Conservation (phyloP, 1,140 invertebrate species). For the Eumeta japonica region DNA sequence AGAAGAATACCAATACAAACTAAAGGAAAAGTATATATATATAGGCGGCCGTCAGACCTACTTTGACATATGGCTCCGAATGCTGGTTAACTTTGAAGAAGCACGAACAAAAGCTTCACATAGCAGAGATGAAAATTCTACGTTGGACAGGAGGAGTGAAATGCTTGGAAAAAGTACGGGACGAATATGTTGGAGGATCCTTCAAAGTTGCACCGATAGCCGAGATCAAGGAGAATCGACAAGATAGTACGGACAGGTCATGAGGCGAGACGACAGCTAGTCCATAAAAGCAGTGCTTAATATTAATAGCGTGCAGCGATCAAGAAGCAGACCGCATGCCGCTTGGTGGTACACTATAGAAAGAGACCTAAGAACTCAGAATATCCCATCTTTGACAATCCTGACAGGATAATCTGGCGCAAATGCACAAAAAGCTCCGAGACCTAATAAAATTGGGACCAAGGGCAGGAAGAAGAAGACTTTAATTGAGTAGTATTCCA, state of each 20-base stretch:
- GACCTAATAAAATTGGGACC: too few relatives aligned
- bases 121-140: too few relatives aligned
- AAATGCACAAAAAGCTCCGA: too few relatives aligned
- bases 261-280: background rate
- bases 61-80: constrained; percentile 1
- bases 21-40: constrained; percentile 6
- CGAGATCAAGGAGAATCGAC: constrained; percentile 4
- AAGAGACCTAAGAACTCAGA: background rate
- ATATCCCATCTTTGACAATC: too few relatives aligned
- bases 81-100: constrained; percentile 5
- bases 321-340: constrained; percentile 1
- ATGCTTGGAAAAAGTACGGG: constrained; percentile 8
- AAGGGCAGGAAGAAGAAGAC: too few relatives aligned
- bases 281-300: background rate
- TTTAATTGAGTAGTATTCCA: too few relatives aligned
- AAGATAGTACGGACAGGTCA: constrained; percentile 6
- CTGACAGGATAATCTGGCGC: too few relatives aligned
- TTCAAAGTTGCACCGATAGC: constrained; percentile 7
- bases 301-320: too few relatives aligned
- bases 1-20: constrained; percentile 5
- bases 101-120: too few relatives aligned
- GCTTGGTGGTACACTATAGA: background rate
- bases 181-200: constrained; percentile 10
- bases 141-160: constrained; percentile 9
- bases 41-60: constrained; percentile 5